Base-by-base conservation (phyloP, 2,888 invertebrate genomes). In the Macrophya alboannulata region DNA sequence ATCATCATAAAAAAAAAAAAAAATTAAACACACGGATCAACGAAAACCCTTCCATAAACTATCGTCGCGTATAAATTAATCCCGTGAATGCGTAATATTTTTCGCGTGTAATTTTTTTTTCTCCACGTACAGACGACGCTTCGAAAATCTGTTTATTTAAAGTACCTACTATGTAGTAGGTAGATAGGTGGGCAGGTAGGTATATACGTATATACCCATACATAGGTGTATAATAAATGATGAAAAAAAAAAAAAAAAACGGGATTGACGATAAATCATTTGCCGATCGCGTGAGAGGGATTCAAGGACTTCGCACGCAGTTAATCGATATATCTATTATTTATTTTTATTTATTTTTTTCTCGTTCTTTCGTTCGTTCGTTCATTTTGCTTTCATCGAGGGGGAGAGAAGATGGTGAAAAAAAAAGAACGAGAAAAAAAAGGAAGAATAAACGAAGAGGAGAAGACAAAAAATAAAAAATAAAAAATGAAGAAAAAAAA, bases 291-390 rank as follows among this genome's bases (percentile, higher is more conserved):
- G 72, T 74, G 72, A 74, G 72, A 45, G 43, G 65, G 4, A 45
- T 74, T 45, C 72, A 43, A 74, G 45, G 72, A 74, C 72, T 74
- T 74, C 43, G 68, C 68, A 74, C 72, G 72, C 72, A 45, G 72
- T 74, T 74, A 74, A 74, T 74, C 72, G 72, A 74, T 45, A 74
- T 45, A 45, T 45, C 72, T 74, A 45, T 74, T 21, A 55, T n/a
- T 55, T 55, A n/a, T 55, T 21, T n/a, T n/a, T 15, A 9, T 9
- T 15, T n/a, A n/a, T n/a, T 48, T 12, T 48, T 48, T 9, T 48
- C 48, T 48, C 48, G 48, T 48, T 48, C 48, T 9, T 48, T 1
- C 15, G 4, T 62, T 25, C 15, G 4, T 62, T 25, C 62, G 25
- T 62, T 62, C 62, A 31, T 68, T 68, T 68, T 4, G 68, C 5